Evolutionary conservation across 2,113 vertebrate species (phyloP).

Genomic region (Lipotes vexillifer): DNA sequence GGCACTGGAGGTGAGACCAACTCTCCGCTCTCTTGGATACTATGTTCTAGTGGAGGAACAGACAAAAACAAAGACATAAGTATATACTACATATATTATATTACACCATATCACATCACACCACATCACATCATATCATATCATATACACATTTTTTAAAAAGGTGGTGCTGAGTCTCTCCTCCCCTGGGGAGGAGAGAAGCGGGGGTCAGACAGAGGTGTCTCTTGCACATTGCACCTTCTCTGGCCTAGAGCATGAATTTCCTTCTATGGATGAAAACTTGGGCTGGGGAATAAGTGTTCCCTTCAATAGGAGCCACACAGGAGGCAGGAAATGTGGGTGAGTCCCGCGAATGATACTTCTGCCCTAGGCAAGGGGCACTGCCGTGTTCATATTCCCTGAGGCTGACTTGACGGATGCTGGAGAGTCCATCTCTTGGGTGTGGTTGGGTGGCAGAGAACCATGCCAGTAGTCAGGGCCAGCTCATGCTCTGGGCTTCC

Average conservation of each 20-base stretch:
- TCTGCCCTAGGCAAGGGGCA: no score
- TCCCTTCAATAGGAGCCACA: background rate
- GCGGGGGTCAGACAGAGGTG: background rate
- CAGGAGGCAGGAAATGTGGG: background rate
- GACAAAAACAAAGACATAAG: background rate
- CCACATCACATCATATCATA: background rate
- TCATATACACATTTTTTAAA: background rate
- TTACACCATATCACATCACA: background rate
- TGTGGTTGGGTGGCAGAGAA: background rate
- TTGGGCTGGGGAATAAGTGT: background rate
- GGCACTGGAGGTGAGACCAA: background rate
- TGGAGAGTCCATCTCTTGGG: background rate
- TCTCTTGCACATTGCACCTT: background rate
- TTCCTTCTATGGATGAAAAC: background rate
- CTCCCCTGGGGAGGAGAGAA: background rate
- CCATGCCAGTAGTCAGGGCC: background rate
- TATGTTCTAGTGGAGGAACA: background rate
- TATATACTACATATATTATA: background rate
- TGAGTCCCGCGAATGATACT: background rate
- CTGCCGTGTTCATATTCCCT: background rate
- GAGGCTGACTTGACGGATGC: accelerated
- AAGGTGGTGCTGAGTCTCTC: background rate
- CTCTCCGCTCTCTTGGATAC: background rate
- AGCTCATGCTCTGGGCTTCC: background rate
- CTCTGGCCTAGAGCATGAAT: background rate